Evolutionary conservation across 2,113 vertebrate species (phyloP).

Genomic region (Nycticorax nycticorax): DNA sequence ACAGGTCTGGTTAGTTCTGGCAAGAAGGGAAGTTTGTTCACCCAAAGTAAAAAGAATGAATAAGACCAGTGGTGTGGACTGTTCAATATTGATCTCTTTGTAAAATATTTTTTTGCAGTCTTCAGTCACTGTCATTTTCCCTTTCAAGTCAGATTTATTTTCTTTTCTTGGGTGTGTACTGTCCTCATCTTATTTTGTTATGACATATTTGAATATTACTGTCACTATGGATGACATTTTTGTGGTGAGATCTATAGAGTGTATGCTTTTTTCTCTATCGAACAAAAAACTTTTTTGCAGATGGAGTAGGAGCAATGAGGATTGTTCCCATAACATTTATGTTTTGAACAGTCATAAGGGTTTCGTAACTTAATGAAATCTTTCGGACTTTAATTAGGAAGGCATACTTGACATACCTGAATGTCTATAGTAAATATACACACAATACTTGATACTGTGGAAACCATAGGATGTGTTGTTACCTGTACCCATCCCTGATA

Average conservation of each 20-base stretch:
- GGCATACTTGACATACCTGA: neutral
- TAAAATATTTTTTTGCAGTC: neutral
- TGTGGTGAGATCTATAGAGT: neutral
- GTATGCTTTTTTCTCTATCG: neutral
- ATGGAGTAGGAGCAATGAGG: accelerated
- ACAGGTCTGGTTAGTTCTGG: neutral
- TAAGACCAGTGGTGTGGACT: neutral
- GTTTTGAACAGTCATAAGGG: neutral
- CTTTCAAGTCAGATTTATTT: neutral
- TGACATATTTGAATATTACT: neutral
- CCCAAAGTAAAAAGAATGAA: neutral
- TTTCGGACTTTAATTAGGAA: neutral
- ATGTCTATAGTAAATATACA: neutral
- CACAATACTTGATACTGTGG: neutral
- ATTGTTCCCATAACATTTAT: neutral
- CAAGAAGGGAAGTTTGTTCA: neutral
- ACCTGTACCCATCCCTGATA: neutral
- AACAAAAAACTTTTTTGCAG: neutral
- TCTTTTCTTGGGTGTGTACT: neutral
- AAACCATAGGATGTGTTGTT: neutral
- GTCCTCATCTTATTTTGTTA: neutral
- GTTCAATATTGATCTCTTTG: neutral
- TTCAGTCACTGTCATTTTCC: neutral
- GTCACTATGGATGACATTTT: neutral
- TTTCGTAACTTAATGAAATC: neutral